A percentile compares a stretch with the other conserved stretches of the same genome.
Conservation (phyloP, 2,113 vertebrate genomes). For the Pomatorhinus ruficollis region DNA sequence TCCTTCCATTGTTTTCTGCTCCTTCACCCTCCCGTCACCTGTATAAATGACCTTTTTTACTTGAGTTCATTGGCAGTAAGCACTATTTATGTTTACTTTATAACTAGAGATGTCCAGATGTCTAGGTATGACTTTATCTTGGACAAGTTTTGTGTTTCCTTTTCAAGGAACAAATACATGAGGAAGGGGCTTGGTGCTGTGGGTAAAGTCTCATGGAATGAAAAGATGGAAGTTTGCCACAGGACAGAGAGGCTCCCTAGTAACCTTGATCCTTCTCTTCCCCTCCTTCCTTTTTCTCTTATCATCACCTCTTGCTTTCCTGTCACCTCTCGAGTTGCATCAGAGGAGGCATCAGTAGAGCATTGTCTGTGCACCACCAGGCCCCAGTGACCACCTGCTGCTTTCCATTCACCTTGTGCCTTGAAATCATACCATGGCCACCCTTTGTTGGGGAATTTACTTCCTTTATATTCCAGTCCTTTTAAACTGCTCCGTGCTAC, state of each 20-base stretch:
- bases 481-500: not conserved
- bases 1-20: not conserved
- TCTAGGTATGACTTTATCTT: not conserved
- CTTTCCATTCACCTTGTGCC: not conserved
- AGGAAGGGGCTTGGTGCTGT: not conserved
- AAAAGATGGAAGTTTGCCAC: not conserved
- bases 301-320: not conserved
- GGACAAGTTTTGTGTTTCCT: not conserved
- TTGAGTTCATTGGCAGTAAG: not conserved
- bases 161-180: not conserved
- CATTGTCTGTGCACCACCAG: not conserved
- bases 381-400: not conserved
- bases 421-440: not conserved
- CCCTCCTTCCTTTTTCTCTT: not conserved
- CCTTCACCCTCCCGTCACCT: not conserved
- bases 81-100: not conserved
- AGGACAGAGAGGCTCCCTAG: not conserved
- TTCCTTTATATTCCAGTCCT: not conserved
- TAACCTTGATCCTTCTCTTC: not conserved
- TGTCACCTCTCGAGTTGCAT: rapidly evolving
- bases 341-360: not conserved
- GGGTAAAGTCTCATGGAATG: not conserved
- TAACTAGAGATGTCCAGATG: not conserved
- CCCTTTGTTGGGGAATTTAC: not conserved
- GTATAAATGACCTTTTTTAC: not conserved